Percentiles rank a stretch among this genome's conserved stretches.
Conservation (phyloP, 2,113 vertebrate species). For the Calyptomena viridis region DNA sequence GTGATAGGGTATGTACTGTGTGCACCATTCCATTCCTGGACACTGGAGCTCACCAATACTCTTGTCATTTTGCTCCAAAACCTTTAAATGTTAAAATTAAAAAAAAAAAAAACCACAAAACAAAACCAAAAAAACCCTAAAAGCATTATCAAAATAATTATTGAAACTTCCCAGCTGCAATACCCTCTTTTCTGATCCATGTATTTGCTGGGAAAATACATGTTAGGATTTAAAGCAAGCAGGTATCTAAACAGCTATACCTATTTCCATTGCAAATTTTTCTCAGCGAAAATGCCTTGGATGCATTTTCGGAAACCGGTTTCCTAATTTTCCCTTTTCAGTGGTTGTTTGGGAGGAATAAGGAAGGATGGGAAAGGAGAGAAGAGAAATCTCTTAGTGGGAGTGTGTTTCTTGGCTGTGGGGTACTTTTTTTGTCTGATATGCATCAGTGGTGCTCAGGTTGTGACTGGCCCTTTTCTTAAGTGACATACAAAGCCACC, state of each 20-base stretch:
- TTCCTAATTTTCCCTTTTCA: not conserved
- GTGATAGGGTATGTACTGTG: not conserved
- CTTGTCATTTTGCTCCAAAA: not conserved
- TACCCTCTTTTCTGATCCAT: not conserved
- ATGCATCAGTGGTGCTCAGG: not conserved
- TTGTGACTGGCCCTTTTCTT: not conserved
- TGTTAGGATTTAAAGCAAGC: not conserved
- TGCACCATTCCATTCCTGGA: not conserved
- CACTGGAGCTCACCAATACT: not conserved
- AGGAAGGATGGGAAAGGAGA: not conserved
- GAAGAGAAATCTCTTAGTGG: not conserved
- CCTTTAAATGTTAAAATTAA: not conserved
- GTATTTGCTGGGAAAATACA: not conserved
- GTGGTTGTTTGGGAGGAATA: not conserved
- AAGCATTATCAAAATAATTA: not conserved
- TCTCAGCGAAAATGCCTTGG: not conserved
- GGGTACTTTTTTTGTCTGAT: not conserved
- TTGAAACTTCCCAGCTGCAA: not conserved
- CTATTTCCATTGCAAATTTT: constrained; percentile 12
- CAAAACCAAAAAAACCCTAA: not conserved
- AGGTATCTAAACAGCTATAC: not conserved
- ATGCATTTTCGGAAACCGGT: not conserved
- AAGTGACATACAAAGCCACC: not conserved
- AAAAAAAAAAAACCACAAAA: not conserved
- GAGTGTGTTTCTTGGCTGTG: not conserved